These are phyloP conservation scores for Streptopelia turtur DNA, from an alignment of 2,797 vertebrate genomes.

Conservation along the genomic window DNA sequence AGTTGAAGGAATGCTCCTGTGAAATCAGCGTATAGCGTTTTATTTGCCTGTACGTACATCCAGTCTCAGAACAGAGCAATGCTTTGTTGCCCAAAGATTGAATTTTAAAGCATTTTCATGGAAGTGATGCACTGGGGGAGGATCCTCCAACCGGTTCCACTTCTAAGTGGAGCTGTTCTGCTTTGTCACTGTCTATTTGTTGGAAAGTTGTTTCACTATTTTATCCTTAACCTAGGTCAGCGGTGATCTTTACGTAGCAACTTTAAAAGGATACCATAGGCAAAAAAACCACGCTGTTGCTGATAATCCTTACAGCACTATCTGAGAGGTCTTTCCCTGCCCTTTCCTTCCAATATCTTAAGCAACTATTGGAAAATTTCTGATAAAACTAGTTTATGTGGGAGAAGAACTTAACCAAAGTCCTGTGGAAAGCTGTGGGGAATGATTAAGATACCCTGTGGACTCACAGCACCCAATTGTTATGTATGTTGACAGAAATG, in stretches of 20 bases:
- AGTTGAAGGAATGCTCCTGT: background rate
- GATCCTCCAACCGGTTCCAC: background rate
- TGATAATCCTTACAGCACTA: background rate
- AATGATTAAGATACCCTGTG: background rate
- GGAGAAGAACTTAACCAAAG: background rate
- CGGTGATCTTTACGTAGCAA: background rate
- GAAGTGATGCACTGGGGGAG: background rate
- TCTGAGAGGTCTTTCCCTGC: background rate
- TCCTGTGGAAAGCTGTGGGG: background rate
- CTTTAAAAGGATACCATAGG: background rate
- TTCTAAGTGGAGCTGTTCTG: background rate
- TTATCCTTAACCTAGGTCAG: background rate
- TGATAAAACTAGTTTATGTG: background rate
- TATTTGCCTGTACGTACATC: background rate
- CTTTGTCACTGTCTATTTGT: background rate
- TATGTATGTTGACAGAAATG: background rate
- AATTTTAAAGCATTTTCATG: background rate
- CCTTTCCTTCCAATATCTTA: too few species aligned
- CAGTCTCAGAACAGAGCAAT: background rate
- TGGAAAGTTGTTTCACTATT: background rate
- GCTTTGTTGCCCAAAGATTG: background rate
- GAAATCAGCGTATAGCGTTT: background rate
- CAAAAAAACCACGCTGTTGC: background rate
- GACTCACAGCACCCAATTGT: background rate
- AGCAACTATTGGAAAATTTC: too few species aligned